Base-by-base conservation (phyloP, 1,140 invertebrate genomes). In the Aphidius ervi region DNA sequence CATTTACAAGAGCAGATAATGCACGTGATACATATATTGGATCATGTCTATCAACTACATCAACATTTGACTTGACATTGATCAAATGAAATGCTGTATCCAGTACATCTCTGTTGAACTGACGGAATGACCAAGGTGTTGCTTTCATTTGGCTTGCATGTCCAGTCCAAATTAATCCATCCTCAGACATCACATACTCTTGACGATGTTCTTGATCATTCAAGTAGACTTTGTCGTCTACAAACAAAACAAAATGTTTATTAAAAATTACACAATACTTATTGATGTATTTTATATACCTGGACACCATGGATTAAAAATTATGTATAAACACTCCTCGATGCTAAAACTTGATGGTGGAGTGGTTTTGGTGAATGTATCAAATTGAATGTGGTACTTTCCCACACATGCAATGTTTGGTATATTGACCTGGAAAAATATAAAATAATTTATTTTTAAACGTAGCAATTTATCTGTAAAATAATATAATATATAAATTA, bases 151-250 rank as follows among this genome's bases (percentile, higher is more conserved):
- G 64, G 93, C 83, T 5, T 89, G 91, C 84, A 8, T 88, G 92
- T 7, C 95, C 95, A 61, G 93, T 84, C 86, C 89, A 98, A 70
- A 98, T 94, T 9, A 96, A 78, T 0, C 95, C 95, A 6, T 89
- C 88, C 64, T 97, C 94, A 63, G 87, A 87, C 71, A 95, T 73
- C 0, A 97, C 88, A 69, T 93, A 94, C 71, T 98, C 95, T 46
- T 91, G 85, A 9, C 91, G 81, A 68, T 88, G 82, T 39, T 86
- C 86, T 43, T 91, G 87, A 40, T 86, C 85, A 3, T 81, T 78
- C 73, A 90, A 56, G 68, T 82, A 89, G 1, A 85, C 83, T 9
- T 70, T 58, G 67, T 86, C 85, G 47, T 83, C 85, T 86, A 16
- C 16, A 16, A 16, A 64, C 4, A 10, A 16, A 10, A 43, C 7